Base-by-base conservation (phyloP, 2,797 vertebrate species). In the Carcharodon carcharias region DNA sequence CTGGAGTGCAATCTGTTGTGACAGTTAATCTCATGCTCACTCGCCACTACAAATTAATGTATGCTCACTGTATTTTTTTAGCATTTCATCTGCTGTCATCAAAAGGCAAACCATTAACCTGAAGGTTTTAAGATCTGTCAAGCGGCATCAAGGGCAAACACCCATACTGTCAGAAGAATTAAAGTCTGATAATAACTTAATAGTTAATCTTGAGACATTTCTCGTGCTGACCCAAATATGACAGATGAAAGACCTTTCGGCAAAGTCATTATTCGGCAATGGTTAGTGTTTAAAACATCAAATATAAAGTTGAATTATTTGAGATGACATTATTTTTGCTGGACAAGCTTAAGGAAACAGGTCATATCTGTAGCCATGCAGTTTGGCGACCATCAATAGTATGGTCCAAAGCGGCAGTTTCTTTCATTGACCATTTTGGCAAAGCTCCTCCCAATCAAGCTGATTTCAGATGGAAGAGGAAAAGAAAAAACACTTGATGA, bases 61-160 rank as follows among this genome's bases (percentile, higher is more conserved):
- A 88, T 77, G 58, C 80, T 89, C 85, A 95, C 58, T 95, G 77
- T 67, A 58, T 95, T 77, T 71, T 95, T 96, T 56, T 50, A 95
- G 71, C 56, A 96, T 96, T 95, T 96, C 87, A 45, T n/a, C 40
- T 54, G 56, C 97, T 97, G 97, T 97, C 97, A 97, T 96, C 14
- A 96, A 96, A 97, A 98, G 98, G 97, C 97, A 98, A 97, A 96
- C 67, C 96, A 96, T 97, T 97, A 97, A 97, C 96, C 97, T 96
- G 96, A 97, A 97, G 97, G 97, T 97, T 97, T 97, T 97, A 97
- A 96, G 97, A 97, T 97, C 97, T 97, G 97, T 98, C 97, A 97
- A 96, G 97, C 97, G 96, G 97, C 97, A 98, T 98, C 97, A 98
- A 97, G 97, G 96, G 18, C 94, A 97, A 96, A 96, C 14, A 96